These are phyloP conservation scores for Aphaenogaster rudis DNA, from an alignment of 1,140 invertebrate species.

Conservation along the genomic window DNA sequence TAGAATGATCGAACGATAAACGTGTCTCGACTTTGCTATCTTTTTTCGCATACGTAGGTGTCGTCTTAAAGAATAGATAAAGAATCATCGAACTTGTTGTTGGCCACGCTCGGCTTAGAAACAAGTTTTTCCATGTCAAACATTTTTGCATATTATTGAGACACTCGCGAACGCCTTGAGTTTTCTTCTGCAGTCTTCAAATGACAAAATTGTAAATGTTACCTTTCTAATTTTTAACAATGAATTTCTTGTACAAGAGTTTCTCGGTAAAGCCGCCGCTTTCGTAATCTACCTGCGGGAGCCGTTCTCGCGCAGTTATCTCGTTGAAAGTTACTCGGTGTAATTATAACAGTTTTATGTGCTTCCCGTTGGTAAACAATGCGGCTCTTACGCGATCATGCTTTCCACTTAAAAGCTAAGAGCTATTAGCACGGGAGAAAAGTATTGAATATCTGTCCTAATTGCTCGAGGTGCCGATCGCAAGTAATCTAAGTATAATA, in stretches of 20 bases:
- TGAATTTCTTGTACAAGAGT: background rate
- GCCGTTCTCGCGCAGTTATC: slow-evolving; percentile 13
- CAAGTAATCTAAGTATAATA: background rate
- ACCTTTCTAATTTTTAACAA: slow-evolving; percentile 27
- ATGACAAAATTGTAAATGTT: background rate
- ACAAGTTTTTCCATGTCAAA: background rate
- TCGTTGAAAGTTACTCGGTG: slow-evolving; percentile 26
- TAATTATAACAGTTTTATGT: slow-evolving; percentile 43
- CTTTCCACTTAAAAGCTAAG: slow-evolving; percentile 9
- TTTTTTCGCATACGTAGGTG: background rate
- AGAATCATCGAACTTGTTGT: background rate
- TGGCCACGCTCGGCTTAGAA: background rate
- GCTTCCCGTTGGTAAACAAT: slow-evolving; percentile 47
- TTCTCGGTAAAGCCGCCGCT: background rate
- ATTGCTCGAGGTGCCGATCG: background rate
- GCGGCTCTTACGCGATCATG: slow-evolving; percentile 4
- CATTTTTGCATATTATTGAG: background rate
- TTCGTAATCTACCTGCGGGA: background rate
- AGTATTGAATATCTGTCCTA: background rate
- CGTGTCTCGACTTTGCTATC: background rate
- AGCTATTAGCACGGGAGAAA: slow-evolving; percentile 2
- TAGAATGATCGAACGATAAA: background rate
- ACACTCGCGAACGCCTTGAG: background rate
- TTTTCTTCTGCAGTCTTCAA: background rate
- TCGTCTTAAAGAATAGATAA: background rate